Percentiles rank a stretch among this genome's conserved stretches.
Conservation (phyloP, 2,113 vertebrate genomes). For the Ctenodactylus gundi region DNA sequence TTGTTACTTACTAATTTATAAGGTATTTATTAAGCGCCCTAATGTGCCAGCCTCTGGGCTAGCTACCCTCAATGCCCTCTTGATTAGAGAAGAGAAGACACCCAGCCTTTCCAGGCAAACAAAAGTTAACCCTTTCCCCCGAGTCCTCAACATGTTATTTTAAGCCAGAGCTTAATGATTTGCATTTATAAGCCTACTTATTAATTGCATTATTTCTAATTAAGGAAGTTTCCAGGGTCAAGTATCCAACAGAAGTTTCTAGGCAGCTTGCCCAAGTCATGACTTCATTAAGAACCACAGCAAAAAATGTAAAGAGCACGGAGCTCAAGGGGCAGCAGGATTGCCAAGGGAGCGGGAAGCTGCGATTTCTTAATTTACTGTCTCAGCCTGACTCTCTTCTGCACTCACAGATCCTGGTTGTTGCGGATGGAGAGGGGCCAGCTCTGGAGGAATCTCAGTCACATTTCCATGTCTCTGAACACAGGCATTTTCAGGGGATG, state of each 20-base stretch:
- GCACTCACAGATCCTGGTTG: neutral
- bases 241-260: constrained; percentile 38
- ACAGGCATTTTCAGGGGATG: neutral
- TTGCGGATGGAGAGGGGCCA: neutral
- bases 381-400: neutral
- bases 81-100: too few species aligned
- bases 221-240: constrained; percentile 50
- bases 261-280: constrained; percentile 49
- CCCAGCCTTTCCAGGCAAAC: neutral
- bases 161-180: constrained; percentile 12
- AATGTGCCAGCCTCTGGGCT: neutral
- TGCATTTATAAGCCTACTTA: neutral
- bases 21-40: neutral
- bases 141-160: neutral
- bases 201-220: constrained; percentile 56
- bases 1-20: neutral
- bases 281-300: constrained; percentile 9
- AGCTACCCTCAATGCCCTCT: fast-evolving
- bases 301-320: neutral
- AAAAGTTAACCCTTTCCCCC: neutral
- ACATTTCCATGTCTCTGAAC: neutral
- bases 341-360: neutral
- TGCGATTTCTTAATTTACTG: neutral
- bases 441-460: neutral
- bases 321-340: neutral